Base-by-base conservation (phyloP, 2,797 vertebrate species). In the Microchirus variegatus region DNA sequence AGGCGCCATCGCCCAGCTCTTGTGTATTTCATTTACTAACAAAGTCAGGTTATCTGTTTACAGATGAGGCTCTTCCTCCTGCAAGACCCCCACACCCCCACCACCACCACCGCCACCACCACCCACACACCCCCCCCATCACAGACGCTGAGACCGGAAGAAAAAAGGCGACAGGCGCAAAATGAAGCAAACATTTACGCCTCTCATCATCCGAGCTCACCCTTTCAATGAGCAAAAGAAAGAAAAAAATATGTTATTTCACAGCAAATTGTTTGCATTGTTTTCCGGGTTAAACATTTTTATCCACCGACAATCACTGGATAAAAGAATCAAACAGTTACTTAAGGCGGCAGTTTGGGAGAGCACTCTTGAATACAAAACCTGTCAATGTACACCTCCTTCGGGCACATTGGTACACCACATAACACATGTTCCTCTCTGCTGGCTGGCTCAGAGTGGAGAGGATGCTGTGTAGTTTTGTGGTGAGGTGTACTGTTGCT, bases 21-120 rank as follows among this genome's bases (percentile, higher is more conserved):
- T 75, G 80, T 81, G 88, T 91, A 90, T 92, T 92, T 92, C 89
- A 92, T 91, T 90, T 83, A 86, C 87, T 84, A 92, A 91, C 88
- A 87, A 89, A 92, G 88, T 90, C 88, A 87, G 89, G 82, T 85
- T 90, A 89, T 90, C 76, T 84, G 81, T 85, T 89, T 80, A 75
- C 70, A 87, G 87, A 85, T 73, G 67, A 77, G 73, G 81, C 80
- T 87, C 81, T 83, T 83, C 87, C 62, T 80, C 57, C 74, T 68
- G 59, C 61, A 66, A 78, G 81, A 83, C 81, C 75, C 78, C 66
- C 81, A 1, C 31, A 67, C 87, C 61, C 52, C 74, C 71, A 61
- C 59, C 69, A 75, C 80, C 75, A 77, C 63, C 80, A 72, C 58
- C 31, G 8, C 5, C 22, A 22, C 65, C 76, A 69, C 87, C 61